Conservation (phyloP, 2,888 invertebrate genomes). For the Orchestes rusci region DNA sequence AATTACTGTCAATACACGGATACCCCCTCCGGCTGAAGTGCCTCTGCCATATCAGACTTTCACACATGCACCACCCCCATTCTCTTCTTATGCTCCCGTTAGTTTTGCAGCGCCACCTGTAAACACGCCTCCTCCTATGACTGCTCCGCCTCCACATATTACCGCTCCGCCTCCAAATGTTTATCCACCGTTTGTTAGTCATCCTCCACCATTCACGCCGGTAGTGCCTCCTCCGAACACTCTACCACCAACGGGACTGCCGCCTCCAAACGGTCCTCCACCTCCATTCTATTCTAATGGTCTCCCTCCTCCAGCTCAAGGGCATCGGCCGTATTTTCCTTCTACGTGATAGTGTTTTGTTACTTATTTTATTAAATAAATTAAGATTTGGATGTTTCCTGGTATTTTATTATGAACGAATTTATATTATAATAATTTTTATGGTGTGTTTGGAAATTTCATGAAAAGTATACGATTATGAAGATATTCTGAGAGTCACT, state of each 20-base stretch:
- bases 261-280: conserved; percentile 32
- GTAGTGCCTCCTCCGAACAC: conserved; percentile 43
- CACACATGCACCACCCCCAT: conserved; percentile 35
- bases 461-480: no score
- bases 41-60: conserved; percentile 38
- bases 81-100: conserved; percentile 35
- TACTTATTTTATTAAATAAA: conserved; percentile 2
- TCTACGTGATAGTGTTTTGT: neutral
- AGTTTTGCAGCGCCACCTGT: conserved; percentile 24
- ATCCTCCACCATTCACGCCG: conserved; percentile 40
- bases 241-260: conserved; percentile 39
- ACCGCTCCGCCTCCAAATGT: conserved; percentile 36
- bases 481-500: no score
- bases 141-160: conserved; percentile 45
- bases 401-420: no score
- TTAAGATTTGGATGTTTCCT: no score
- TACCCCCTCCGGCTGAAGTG: conserved; percentile 31
- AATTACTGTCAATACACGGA: conserved; percentile 27
- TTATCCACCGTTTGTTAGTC: conserved; percentile 34
- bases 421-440: no score
- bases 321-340: conserved; percentile 22
- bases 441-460: no score
- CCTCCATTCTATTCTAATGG: neutral
- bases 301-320: conserved; percentile 3
- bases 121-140: conserved; percentile 37